Conservation (phyloP, 2,888 invertebrate species). For the Molanna angustata region DNA sequence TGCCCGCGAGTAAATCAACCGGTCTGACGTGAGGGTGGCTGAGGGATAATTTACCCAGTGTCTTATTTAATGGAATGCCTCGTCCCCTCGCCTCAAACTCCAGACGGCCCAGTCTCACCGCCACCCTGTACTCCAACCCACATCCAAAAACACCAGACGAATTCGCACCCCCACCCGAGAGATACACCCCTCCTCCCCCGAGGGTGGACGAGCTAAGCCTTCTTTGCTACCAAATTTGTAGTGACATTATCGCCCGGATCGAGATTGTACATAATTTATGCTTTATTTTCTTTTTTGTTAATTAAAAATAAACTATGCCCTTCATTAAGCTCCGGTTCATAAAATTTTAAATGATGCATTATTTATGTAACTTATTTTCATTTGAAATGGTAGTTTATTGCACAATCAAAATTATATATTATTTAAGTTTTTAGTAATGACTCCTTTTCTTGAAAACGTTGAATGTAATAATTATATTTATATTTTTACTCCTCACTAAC, state of each 20-base stretch:
- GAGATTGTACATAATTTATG: conserved; percentile 1
- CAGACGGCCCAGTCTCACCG: not conserved
- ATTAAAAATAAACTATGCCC: conserved; percentile 3
- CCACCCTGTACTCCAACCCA: too few relatives aligned
- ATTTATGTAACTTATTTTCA: too few relatives aligned
- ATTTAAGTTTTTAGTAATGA: too few relatives aligned
- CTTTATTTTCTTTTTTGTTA: conserved; percentile 5
- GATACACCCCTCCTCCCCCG: conserved; percentile 9
- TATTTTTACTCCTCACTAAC: too few relatives aligned
- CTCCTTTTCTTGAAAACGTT: too few relatives aligned
- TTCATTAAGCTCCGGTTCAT: too few relatives aligned
- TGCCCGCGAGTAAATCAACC: conserved; percentile 34
- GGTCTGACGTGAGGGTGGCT: conserved; percentile 30
- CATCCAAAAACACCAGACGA: conserved; percentile 8
- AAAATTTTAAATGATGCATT: not conserved
- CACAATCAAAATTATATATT: too few relatives aligned
- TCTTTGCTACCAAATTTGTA: conserved; percentile 31
- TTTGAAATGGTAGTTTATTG: too few relatives aligned
- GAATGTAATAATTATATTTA: too few relatives aligned
- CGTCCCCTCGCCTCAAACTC: conserved; percentile 14
- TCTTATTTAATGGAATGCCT: conserved; percentile 34
- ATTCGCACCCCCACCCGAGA: conserved; percentile 12
- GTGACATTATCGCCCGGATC: conserved; percentile 23
- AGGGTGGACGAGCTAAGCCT: conserved; percentile 11
- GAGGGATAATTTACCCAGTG: conserved; percentile 33